These are phyloP conservation scores for Eclectus roratus DNA, from an alignment of 2,113 vertebrate species.

Conservation along the genomic window DNA sequence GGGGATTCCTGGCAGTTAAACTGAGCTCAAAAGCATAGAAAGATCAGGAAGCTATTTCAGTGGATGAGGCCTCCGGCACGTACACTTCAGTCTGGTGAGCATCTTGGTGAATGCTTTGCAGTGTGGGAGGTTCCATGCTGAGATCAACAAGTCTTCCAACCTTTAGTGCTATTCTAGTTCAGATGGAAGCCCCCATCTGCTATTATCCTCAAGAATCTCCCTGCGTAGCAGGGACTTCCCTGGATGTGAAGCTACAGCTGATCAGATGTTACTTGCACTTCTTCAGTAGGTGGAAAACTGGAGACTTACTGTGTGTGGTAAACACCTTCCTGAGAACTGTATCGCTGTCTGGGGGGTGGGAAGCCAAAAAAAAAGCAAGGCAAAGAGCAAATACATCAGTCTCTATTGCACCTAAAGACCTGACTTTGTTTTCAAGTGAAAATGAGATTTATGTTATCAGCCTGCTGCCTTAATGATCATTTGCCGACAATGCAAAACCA, in stretches of 20 bases:
- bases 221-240: neutral
- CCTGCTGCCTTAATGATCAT: neutral
- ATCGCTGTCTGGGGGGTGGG: accelerated
- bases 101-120: constrained; percentile 3
- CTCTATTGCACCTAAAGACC: neutral
- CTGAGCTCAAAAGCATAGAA: neutral
- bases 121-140: constrained; percentile 35
- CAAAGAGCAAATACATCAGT: neutral
- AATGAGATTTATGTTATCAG: constrained; percentile 19
- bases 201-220: constrained; percentile 10
- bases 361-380: neutral
- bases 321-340: neutral
- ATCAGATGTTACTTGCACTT: constrained; percentile 2
- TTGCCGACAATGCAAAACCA: neutral
- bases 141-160: constrained; percentile 34
- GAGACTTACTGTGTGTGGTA: neutral
- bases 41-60: constrained; percentile 20
- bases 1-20: constrained; percentile 14
- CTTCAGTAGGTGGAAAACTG: constrained; percentile 3
- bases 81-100: neutral
- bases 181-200: constrained; percentile 20
- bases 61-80: constrained; percentile 11
- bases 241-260: neutral
- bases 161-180: constrained; percentile 24
- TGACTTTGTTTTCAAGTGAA: neutral